Evolutionary conservation across 1,140 invertebrate species (phyloP).

Genomic region (Drosophila baimaii): DNA sequence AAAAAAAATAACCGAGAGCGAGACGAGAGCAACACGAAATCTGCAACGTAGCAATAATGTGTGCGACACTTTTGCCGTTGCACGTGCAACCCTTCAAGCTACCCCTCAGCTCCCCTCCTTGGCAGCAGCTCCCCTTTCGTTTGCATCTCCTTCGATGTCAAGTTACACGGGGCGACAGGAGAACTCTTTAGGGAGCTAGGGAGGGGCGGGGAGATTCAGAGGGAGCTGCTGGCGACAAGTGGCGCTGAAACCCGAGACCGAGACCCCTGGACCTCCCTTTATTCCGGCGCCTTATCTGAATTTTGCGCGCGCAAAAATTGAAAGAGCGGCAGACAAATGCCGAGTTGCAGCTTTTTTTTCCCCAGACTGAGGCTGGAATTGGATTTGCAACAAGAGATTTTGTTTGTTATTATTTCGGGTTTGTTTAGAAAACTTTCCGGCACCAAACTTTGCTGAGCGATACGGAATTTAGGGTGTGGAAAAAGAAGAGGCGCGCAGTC

Average conservation of each 20-base stretch:
- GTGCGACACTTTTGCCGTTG: constrained; percentile 70
- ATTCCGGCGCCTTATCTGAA: constrained; percentile 49
- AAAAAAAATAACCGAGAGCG: constrained; percentile 50
- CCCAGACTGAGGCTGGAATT: constrained; percentile 34
- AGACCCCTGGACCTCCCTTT: constrained; percentile 17
- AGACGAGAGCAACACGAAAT: constrained; percentile 39
- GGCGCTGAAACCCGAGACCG: constrained; percentile 68
- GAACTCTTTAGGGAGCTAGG: constrained; percentile 56
- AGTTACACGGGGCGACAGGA: constrained; percentile 58
- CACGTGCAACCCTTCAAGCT: constrained; percentile 60
- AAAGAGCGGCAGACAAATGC: constrained; percentile 70
- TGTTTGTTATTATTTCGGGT: constrained; percentile 41
- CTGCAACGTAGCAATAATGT: constrained; percentile 63
- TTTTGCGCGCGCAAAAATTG: constrained; percentile 65
- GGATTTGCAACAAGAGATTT: constrained; percentile 38
- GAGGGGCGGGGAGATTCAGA: not conserved
- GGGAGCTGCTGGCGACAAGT: constrained; percentile 27
- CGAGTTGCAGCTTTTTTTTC: constrained; percentile 63
- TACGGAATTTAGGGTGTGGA: not conserved
- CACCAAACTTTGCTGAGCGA: constrained; percentile 56
- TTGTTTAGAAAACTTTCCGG: constrained; percentile 63
- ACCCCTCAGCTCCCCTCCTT: constrained; percentile 9
- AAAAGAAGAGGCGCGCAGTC: not conserved
- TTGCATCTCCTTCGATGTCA: constrained; percentile 62
- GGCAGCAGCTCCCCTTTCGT: not conserved